Evolutionary conservation across 1,140 invertebrate species (phyloP).

Genomic region (Oryctes rhinoceros): DNA sequence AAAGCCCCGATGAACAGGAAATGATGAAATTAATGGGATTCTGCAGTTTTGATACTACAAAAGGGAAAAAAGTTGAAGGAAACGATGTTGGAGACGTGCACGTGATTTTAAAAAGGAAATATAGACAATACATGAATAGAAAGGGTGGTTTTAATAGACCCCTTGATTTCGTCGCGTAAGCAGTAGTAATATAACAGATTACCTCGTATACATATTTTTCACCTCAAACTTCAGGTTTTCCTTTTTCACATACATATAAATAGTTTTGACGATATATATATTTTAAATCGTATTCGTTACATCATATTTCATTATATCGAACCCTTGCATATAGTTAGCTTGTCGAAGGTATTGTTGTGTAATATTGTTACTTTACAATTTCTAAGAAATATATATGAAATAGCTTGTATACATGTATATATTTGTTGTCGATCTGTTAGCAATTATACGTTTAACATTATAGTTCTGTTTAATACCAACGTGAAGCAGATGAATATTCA

Average conservation of each 20-base stretch:
- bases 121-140: slow-evolving; percentile 99
- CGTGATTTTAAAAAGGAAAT: slow-evolving; percentile 95
- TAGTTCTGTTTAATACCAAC: not conserved
- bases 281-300: not conserved
- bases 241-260: not conserved
- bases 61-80: slow-evolving; percentile 93
- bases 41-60: slow-evolving; percentile 92
- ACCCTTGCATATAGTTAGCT: not conserved
- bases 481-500: not conserved
- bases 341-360: not conserved
- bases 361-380: not conserved
- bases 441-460: not conserved
- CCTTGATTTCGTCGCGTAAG: slow-evolving; percentile 90
- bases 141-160: slow-evolving; percentile 99
- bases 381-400: not conserved
- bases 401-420: not conserved
- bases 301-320: not conserved
- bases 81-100: slow-evolving; percentile 94
- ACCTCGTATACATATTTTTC: slow-evolving; percentile 33
- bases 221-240: slow-evolving; percentile 27
- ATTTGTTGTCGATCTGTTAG: not conserved
- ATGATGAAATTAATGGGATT: slow-evolving; percentile 99
- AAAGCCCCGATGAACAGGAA: slow-evolving; percentile 90
- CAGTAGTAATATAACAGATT: slow-evolving; percentile 3
- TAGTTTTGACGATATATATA: not conserved